Evolutionary conservation across 2,797 vertebrate species (phyloP).

Genomic region (Hoplostethus mediterraneus): DNA sequence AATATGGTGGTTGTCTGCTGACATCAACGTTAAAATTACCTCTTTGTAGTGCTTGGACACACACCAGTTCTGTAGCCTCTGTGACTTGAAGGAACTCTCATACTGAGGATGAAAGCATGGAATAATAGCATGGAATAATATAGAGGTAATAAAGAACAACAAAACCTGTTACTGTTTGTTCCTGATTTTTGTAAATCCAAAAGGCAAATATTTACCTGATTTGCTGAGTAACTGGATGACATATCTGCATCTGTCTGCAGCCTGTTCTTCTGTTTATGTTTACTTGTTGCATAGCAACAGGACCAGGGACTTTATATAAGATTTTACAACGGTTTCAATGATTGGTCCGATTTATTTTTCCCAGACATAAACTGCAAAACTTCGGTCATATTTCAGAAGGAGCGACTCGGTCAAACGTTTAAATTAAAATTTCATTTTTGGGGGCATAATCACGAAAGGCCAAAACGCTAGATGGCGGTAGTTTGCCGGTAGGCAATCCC

Average conservation of each 20-base stretch:
- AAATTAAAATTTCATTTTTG: no score
- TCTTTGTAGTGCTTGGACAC: constrained; percentile 76
- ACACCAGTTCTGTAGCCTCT: constrained; percentile 87
- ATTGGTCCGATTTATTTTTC: background rate
- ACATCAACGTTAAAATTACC: constrained; percentile 66
- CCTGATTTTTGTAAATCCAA: accelerated
- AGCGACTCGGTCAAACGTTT: no score
- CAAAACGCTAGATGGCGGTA: background rate
- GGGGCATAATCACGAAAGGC: no score
- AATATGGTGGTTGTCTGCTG: background rate
- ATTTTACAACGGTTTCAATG: no score
- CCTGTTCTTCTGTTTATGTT: constrained; percentile 20
- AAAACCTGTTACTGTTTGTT: background rate
- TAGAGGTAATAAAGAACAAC: background rate
- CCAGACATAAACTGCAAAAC: background rate
- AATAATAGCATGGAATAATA: background rate
- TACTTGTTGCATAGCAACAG: constrained; percentile 65
- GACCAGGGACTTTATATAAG: no score
- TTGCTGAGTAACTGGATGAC: constrained; percentile 81
- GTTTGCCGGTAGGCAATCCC: background rate
- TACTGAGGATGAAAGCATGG: constrained; percentile 78
- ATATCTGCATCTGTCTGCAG: constrained; percentile 50
- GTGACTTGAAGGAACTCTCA: constrained; percentile 82
- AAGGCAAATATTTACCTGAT: constrained; percentile 71
- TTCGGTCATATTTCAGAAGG: no score